phyloP scores from a whole-genome alignment of 2,797 vertebrate species.

The Myotis myotis region DNA sequence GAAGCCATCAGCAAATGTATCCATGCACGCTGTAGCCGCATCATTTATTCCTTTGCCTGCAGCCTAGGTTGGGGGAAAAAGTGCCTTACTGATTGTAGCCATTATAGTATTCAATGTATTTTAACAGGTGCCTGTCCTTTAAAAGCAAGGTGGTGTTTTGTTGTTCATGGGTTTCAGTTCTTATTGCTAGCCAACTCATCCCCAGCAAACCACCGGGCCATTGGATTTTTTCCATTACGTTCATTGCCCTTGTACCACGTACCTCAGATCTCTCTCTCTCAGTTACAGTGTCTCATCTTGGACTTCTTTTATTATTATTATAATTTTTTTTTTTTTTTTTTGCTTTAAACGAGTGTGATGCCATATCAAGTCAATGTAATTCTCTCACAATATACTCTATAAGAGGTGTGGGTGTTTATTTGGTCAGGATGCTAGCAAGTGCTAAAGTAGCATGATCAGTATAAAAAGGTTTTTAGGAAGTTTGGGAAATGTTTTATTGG shows the following conservation, averaged over 20 bases:
- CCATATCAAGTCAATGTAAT: slow-evolving; percentile 88
- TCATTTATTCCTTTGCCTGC: background rate
- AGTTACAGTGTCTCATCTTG: slow-evolving; percentile 93
- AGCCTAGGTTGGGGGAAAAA: slow-evolving; percentile 53
- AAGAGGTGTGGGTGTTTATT: slow-evolving; percentile 85
- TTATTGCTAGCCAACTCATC: slow-evolving; percentile 52
- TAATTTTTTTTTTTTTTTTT: slow-evolving; percentile 77
- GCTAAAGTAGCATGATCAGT: slow-evolving; percentile 81
- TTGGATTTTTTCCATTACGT: slow-evolving; percentile 86
- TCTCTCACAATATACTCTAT: slow-evolving; percentile 88
- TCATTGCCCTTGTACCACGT: slow-evolving; percentile 90
- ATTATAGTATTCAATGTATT: slow-evolving; percentile 52
- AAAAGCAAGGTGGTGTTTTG: background rate
- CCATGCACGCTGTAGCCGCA: background rate
- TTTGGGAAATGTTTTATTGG: slow-evolving; percentile 72
- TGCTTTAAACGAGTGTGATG: slow-evolving; percentile 93
- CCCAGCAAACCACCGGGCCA: slow-evolving; percentile 74
- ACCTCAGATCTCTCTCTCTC: slow-evolving; percentile 90
- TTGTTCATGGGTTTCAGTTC: slow-evolving; percentile 46
- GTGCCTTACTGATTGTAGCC: slow-evolving; percentile 63
- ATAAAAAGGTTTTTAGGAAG: slow-evolving; percentile 82
- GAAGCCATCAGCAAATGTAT: slow-evolving; percentile 39
- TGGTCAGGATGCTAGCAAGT: slow-evolving; percentile 83
- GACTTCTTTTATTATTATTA: slow-evolving; percentile 70
- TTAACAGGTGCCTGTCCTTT: slow-evolving; percentile 67